Base-by-base conservation (phyloP, 1,140 invertebrate genomes). In the Danaus melanippus region DNA sequence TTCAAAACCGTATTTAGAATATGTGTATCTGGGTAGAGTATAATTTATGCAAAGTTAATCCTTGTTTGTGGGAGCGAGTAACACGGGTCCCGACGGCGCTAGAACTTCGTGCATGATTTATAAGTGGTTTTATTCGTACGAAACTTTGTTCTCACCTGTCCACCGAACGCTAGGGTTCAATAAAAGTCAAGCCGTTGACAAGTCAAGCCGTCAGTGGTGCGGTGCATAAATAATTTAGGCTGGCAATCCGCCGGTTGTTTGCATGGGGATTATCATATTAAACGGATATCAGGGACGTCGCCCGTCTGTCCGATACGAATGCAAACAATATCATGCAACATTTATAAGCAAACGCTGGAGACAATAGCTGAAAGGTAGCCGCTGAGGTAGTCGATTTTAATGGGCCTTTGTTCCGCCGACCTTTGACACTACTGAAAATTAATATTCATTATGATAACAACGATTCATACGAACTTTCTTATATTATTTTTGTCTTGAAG, bases 241-340 rank as follows among this genome's bases (percentile, higher is more conserved):
- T 71, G 77, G 72, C 76, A 78, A 81, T 84, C 74, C 81, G 71
- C 66, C 78, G 76, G 66, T 80, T 83, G 82, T 85, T 83, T 85
- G 82, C 82, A 83, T 83, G 73, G 66, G 79, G 82, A 85, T 85
- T 85, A 85, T 83, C 82, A 85, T 85, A 85, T 85, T 85, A 85
- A 83, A 82, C 77, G 79, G 79, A 80, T 83, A 83, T 78, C 79
- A 83, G 76, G 74, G 72, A 68, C 72, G 73, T 63, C 71, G 75
- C 70, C 72, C 74, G 71, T 70, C 60, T 70, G 62, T 62, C 72
- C 76, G 74, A 80, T 83, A 82, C 76, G 71, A 76, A 78, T 77
- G 73, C 79, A 82, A 82, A 84, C 81, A 82, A 78, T 79, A 76
- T 81, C 75, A 75, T 85, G 65, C 71, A 80, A 80, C 77, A 79